phyloP scores from a whole-genome alignment of 2,113 vertebrate genomes.

The Atlantisia rogersi region DNA sequence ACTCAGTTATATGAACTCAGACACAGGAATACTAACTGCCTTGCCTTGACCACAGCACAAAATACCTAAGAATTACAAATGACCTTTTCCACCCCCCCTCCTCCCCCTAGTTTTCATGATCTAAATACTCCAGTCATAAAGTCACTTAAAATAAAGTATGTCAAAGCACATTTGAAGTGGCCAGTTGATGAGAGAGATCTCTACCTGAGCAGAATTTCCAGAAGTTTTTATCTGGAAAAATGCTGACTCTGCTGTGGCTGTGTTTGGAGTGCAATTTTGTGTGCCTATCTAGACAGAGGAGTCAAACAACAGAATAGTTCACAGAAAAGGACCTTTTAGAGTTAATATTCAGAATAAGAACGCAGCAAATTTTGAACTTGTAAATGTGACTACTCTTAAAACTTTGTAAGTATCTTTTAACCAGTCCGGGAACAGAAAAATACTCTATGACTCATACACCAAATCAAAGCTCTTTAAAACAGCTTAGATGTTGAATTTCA shows the following conservation, averaged over 20 bases:
- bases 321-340: not conserved
- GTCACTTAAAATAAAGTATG: not conserved
- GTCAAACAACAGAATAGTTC: not conserved
- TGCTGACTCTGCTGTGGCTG: not conserved
- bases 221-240: conserved; percentile 15
- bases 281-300: not conserved
- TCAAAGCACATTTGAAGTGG: not conserved
- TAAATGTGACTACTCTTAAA: not conserved
- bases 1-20: not conserved
- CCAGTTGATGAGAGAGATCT: not conserved
- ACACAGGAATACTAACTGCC: not conserved
- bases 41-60: not conserved
- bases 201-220: not conserved
- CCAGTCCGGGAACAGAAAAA: not conserved
- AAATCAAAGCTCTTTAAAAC: conserved; percentile 35
- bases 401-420: not conserved
- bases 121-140: not conserved
- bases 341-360: not conserved
- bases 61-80: not conserved
- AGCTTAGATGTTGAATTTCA: conserved; percentile 28
- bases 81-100: not conserved
- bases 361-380: not conserved
- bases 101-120: not conserved
- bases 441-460: conserved; percentile 9
- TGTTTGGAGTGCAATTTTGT: not conserved